Evolutionary conservation across 2,888 invertebrate species (phyloP).

Genomic region (Acleris cristana): DNA sequence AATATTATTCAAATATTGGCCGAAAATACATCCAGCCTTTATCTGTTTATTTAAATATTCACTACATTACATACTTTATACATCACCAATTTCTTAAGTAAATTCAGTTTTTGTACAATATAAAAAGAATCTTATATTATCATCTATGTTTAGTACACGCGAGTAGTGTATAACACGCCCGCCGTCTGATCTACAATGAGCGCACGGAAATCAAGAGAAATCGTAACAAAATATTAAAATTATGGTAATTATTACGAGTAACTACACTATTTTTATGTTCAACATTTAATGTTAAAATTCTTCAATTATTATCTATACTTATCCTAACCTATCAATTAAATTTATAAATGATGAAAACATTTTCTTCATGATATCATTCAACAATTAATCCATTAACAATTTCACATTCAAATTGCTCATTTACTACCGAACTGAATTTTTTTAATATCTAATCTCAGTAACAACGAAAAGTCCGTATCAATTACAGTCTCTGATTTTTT

Average conservation of each 20-base stretch:
- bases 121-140: slow-evolving; percentile 83
- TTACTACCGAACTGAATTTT: slow-evolving; percentile 65
- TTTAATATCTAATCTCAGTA: slow-evolving; percentile 79
- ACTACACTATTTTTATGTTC: slow-evolving; percentile 81
- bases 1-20: slow-evolving; percentile 81
- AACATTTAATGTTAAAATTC: slow-evolving; percentile 83
- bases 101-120: slow-evolving; percentile 84
- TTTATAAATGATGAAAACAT: slow-evolving; percentile 80
- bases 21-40: slow-evolving; percentile 79
- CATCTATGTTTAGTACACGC: slow-evolving; percentile 72
- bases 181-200: slow-evolving; percentile 76
- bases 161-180: slow-evolving; percentile 73
- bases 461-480: slow-evolving; percentile 72
- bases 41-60: slow-evolving; percentile 83
- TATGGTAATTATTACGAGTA: slow-evolving; percentile 82
- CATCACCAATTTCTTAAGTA: slow-evolving; percentile 84
- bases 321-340: slow-evolving; percentile 77
- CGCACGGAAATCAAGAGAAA: slow-evolving; percentile 72
- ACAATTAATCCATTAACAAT: slow-evolving; percentile 80
- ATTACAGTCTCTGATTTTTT: slow-evolving; percentile 83
- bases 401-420: slow-evolving; percentile 64
- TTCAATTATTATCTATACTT: slow-evolving; percentile 78
- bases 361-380: slow-evolving; percentile 77
- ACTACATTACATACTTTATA: slow-evolving; percentile 81
- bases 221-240: slow-evolving; percentile 81